Evolutionary conservation across 2,113 vertebrate genomes (phyloP).

Genomic region (Calyptomena viridis): DNA sequence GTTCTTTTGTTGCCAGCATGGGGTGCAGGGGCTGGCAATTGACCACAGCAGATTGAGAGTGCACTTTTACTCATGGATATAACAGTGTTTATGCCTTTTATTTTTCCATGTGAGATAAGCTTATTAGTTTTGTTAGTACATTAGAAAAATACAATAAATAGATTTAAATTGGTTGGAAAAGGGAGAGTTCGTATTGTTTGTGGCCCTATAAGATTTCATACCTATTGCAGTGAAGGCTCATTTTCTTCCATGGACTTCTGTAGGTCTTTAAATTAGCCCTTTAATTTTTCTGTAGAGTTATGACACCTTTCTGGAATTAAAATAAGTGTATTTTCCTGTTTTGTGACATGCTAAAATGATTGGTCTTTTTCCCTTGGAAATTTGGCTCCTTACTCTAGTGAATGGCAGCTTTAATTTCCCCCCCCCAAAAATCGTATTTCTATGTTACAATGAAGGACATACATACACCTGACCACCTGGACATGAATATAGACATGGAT

Average conservation of each 20-base stretch:
- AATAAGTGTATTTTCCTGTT: neutral
- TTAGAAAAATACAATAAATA: neutral
- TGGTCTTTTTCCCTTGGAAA: neutral
- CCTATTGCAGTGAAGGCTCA: neutral
- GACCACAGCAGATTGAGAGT: neutral
- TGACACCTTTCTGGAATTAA: neutral
- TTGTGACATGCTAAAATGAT: neutral
- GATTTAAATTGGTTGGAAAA: neutral
- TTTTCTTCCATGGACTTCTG: neutral
- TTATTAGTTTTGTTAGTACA: neutral
- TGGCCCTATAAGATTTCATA: neutral
- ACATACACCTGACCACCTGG: neutral
- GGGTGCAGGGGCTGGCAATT: neutral
- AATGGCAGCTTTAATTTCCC: neutral
- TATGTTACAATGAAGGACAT: neutral
- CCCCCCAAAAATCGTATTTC: neutral
- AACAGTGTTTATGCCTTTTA: neutral
- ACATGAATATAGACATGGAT: neutral
- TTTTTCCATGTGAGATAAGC: neutral
- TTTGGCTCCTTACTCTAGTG: neutral
- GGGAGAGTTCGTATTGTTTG: neutral
- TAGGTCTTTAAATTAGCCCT: neutral
- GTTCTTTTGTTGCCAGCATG: constrained; percentile 28
- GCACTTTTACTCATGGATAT: neutral
- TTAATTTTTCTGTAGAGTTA: neutral